A percentile compares a stretch with the other conserved stretches of the same genome.
Conservation (phyloP, 2,888 invertebrate genomes). For the Neoscelio sp. region DNA sequence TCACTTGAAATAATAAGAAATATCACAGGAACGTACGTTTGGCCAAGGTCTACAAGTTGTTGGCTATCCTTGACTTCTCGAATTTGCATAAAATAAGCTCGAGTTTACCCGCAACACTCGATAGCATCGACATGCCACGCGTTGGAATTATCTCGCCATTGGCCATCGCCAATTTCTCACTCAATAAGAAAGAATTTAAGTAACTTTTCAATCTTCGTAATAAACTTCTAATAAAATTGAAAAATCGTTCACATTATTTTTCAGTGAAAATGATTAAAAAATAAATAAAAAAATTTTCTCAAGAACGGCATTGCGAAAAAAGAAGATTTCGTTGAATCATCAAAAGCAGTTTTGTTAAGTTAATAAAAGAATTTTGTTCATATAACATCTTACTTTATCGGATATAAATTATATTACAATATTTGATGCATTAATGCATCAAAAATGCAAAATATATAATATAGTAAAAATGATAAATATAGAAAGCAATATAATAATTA, state of each 20-base stretch:
- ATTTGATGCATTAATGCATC: no score
- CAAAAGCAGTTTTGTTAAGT: no score
- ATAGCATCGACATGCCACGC: conserved; percentile 64
- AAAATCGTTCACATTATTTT: not conserved
- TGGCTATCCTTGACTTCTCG: conserved; percentile 59
- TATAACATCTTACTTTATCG: no score
- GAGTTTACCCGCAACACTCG: conserved; percentile 35
- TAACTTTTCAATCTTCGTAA: not conserved
- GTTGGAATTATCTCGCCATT: conserved; percentile 13
- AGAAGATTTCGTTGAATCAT: no score
- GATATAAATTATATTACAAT: no score
- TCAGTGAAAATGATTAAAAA: no score
- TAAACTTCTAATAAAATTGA: not conserved
- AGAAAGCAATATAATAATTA: no score
- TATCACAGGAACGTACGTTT: conserved; percentile 25
- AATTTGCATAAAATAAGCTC: conserved; percentile 64
- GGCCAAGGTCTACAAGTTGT: conserved; percentile 67
- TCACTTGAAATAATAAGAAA: not conserved
- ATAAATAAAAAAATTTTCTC: no score
- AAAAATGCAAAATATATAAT: no score
- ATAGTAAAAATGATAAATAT: no score
- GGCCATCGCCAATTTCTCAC: not conserved
- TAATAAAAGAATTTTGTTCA: no score
- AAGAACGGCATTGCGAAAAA: no score
- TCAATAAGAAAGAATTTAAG: not conserved